Evolutionary conservation across 2,888 invertebrate species (phyloP).

Genomic region (Junonia oenone): DNA sequence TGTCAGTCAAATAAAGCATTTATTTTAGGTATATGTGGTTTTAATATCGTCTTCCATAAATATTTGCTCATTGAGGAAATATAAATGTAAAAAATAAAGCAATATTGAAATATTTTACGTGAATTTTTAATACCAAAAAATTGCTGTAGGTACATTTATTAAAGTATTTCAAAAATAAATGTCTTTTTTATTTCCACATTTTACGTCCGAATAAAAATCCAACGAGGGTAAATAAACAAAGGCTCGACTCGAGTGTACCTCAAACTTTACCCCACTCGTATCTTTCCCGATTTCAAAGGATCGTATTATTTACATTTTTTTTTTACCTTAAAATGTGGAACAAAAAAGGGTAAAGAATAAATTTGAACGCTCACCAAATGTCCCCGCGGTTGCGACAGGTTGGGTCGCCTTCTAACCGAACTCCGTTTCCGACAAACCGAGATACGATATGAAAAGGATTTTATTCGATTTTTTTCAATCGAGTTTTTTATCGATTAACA

Average conservation of each 20-base stretch:
- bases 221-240: neutral
- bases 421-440: conserved; percentile 43
- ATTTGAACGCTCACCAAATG: conserved; percentile 74
- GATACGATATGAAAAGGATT: conserved; percentile 21
- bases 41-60: no score
- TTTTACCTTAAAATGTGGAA: conserved; percentile 58
- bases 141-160: no score
- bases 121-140: no score
- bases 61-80: no score
- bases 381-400: conserved; percentile 66
- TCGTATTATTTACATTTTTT: conserved; percentile 75
- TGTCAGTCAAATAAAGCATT: no score
- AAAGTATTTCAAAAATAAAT: neutral
- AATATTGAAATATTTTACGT: no score
- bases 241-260: conserved; percentile 38
- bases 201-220: neutral
- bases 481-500: neutral
- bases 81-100: no score
- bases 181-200: neutral
- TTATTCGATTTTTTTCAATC: conserved; percentile 9
- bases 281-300: conserved; percentile 57
- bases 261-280: conserved; percentile 56
- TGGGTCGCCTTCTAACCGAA: conserved; percentile 44
- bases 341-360: conserved; percentile 72
- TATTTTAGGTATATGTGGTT: no score